phyloP scores from a whole-genome alignment of 2,113 vertebrate species.

The Brienomyrus brachyistius region DNA sequence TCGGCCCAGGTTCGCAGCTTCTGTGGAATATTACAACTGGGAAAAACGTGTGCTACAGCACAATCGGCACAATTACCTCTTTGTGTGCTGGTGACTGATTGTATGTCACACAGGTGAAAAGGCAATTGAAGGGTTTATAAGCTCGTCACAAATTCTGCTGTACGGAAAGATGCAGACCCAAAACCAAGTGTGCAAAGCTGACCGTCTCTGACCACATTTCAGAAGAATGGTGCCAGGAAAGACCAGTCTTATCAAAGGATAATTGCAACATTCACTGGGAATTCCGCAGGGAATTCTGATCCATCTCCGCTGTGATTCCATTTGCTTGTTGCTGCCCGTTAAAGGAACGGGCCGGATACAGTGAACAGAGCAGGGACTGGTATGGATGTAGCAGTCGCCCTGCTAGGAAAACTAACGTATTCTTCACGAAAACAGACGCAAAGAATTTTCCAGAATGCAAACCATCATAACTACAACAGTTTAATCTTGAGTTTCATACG shows the following conservation, averaged over 20 bases:
- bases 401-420: background rate
- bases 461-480: background rate
- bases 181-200: background rate
- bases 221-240: background rate
- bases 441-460: background rate
- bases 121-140: background rate
- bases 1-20: background rate
- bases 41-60: background rate
- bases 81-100: background rate
- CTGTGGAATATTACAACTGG: background rate
- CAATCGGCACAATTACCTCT: background rate
- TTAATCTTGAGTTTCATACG: background rate
- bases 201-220: background rate
- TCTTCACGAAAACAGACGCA: background rate
- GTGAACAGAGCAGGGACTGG: background rate
- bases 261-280: background rate
- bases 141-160: background rate
- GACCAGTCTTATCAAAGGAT: background rate
- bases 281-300: background rate
- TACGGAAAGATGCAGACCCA: background rate
- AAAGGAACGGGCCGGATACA: background rate
- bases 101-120: background rate
- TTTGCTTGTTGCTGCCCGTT: background rate
- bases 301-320: background rate
- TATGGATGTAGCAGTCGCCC: background rate